phyloP scores from a whole-genome alignment of 2,797 vertebrate genomes.

The Megalops cyprinoides region DNA sequence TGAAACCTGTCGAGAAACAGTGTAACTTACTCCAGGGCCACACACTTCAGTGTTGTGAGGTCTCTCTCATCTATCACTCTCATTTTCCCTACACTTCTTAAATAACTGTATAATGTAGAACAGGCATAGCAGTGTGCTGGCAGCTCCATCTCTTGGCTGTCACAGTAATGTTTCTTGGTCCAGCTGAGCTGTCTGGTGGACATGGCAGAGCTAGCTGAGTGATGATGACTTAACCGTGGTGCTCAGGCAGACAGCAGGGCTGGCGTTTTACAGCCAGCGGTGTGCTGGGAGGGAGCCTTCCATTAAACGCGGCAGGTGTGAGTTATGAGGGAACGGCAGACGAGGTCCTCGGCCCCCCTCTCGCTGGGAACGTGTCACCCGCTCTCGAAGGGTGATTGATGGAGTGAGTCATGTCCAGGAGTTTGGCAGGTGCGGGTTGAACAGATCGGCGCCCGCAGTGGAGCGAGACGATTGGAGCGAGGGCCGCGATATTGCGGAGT shows the following conservation, averaged over 20 bases:
- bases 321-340: slow-evolving; percentile 44
- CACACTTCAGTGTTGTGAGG: too few species aligned
- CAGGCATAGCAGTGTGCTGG: too few species aligned
- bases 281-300: slow-evolving; percentile 32
- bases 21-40: too few species aligned
- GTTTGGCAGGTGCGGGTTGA: slow-evolving; percentile 40
- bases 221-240: slow-evolving; percentile 37
- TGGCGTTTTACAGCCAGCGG: slow-evolving; percentile 29
- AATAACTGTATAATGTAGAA: not conserved
- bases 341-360: slow-evolving; percentile 38
- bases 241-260: slow-evolving; percentile 34
- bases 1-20: too few species aligned
- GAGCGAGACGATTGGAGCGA: slow-evolving; percentile 37
- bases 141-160: not conserved
- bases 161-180: not conserved
- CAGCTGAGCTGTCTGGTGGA: slow-evolving; percentile 23
- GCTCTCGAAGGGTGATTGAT: slow-evolving; percentile 42
- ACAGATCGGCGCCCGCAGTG: slow-evolving; percentile 33
- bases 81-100: too few species aligned
- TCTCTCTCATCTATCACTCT: too few species aligned
- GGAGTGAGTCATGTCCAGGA: slow-evolving; percentile 28
- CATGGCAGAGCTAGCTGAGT: slow-evolving; percentile 29
- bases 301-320: slow-evolving; percentile 38
- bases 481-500: slow-evolving; percentile 34
- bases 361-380: slow-evolving; percentile 35